These are phyloP conservation scores for Chlorops oryzae DNA, from an alignment of 1,140 invertebrate species.

Conservation along the genomic window DNA sequence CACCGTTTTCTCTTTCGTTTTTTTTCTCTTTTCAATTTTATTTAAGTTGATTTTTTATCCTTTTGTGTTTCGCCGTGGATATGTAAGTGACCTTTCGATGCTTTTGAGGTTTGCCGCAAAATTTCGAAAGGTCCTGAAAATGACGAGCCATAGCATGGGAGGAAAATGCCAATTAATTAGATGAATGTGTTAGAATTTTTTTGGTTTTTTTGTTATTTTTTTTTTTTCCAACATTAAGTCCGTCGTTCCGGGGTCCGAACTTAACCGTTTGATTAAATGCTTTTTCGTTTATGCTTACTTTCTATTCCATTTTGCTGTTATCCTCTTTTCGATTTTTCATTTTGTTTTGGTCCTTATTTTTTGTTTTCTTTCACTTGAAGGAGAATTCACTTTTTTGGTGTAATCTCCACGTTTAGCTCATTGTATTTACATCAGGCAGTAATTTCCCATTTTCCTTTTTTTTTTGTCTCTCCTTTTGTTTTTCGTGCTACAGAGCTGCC, in stretches of 20 bases:
- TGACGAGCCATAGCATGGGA: background rate
- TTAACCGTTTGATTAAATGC: no score
- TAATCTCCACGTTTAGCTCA: no score
- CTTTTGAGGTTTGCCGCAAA: background rate
- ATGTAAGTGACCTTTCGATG: conserved; percentile 2
- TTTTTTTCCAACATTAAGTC: no score
- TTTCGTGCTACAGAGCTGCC: conserved; percentile 58
- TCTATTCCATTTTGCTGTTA: no score
- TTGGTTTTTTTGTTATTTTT: conserved; percentile 9
- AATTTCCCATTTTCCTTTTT: conserved; percentile 7
- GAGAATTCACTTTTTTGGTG: no score
- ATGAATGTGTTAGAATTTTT: conserved; percentile 13
- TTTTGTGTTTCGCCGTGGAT: no score
- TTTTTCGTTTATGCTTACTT: no score
- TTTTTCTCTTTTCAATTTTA: background rate
- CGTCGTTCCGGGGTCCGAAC: no score
- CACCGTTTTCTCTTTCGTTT: background rate
- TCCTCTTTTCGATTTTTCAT: no score
- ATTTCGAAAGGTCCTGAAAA: background rate
- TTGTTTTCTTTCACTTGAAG: no score
- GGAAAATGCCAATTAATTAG: conserved; percentile 10
- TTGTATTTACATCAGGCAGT: no score
- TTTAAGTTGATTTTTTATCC: background rate
- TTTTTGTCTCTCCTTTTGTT: conserved; percentile 5
- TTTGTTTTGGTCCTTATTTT: no score